Conservation (phyloP, 2,797 vertebrate species). For the Rhodeus uyekii region DNA sequence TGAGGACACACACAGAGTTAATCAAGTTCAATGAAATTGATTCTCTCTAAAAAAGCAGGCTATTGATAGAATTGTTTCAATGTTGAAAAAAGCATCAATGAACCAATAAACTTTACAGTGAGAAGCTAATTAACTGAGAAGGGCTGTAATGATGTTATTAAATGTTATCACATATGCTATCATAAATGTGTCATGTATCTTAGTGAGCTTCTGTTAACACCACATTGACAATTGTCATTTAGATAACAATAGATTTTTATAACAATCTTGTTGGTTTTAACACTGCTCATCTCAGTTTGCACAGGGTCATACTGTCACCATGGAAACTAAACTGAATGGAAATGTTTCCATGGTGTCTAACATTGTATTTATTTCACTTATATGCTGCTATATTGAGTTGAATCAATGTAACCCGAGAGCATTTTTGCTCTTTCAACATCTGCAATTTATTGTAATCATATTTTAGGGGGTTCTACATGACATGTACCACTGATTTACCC, state of each 20-base stretch:
- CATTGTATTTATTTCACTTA: not conserved
- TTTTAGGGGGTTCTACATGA: not conserved
- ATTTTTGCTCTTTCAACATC: not conserved
- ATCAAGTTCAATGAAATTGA: not conserved
- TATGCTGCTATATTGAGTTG: not conserved
- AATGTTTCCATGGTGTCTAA: slow-evolving; percentile 10
- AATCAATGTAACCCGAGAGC: not conserved
- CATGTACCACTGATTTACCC: too few species aligned
- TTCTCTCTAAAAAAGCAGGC: not conserved
- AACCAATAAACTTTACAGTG: not conserved
- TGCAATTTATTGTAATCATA: not conserved
- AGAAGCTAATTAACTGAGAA: not conserved
- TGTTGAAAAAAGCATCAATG: slow-evolving; percentile 1
- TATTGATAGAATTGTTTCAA: slow-evolving; percentile 6
- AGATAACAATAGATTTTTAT: not conserved
- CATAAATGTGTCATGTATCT: not conserved
- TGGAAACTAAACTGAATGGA: slow-evolving; percentile 9
- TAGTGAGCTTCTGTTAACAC: not conserved
- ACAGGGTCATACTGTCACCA: slow-evolving; percentile 10
- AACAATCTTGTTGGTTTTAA: slow-evolving; percentile 12
- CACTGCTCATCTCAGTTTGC: not conserved
- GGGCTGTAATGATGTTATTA: not conserved
- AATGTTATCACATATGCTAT: too few species aligned
- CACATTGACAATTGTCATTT: not conserved
- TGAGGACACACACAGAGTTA: not conserved